Conservation (phyloP, 2,113 vertebrate genomes). For the Tautogolabrus adspersus region DNA sequence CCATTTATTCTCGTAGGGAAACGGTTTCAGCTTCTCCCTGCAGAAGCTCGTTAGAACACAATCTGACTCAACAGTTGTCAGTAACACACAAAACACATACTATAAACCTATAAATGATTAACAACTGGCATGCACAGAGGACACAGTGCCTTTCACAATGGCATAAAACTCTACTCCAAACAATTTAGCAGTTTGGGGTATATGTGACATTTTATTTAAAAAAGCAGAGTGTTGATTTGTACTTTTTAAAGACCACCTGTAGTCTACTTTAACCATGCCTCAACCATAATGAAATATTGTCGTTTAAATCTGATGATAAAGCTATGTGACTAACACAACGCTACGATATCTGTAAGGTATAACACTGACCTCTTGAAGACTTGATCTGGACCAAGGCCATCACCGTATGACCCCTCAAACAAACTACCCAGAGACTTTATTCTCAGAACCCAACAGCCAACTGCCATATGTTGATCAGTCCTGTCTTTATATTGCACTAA, state of each 20-base stretch:
- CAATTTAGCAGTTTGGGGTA: background rate
- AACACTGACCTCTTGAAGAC: constrained; percentile 85
- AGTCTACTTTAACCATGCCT: background rate
- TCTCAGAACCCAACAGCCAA: constrained; percentile 23
- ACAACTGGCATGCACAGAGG: constrained; percentile 47
- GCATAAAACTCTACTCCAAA: constrained; percentile 21
- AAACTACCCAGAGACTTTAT: constrained; percentile 25
- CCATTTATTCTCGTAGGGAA: background rate
- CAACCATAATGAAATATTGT: background rate
- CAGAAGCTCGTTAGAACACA: constrained; percentile 13
- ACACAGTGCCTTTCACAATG: constrained; percentile 54
- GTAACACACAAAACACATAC: constrained; percentile 51
- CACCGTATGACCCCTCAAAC: constrained; percentile 47
- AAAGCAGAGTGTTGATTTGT: background rate
- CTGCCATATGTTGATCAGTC: constrained; percentile 13
- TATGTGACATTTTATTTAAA: constrained; percentile 2
- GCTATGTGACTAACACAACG: background rate
- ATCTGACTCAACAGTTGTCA: constrained; percentile 7
- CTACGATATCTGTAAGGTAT: background rate
- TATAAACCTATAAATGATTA: constrained; percentile 79
- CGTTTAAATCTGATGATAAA: background rate
- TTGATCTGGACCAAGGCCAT: constrained; percentile 85
- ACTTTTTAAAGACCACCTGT: background rate
- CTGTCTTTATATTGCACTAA: constrained; percentile 18
- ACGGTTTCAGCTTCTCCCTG: background rate